Evolutionary conservation across 2,888 invertebrate genomes (phyloP).

Genomic region (Trissolcus brochymenae): DNA sequence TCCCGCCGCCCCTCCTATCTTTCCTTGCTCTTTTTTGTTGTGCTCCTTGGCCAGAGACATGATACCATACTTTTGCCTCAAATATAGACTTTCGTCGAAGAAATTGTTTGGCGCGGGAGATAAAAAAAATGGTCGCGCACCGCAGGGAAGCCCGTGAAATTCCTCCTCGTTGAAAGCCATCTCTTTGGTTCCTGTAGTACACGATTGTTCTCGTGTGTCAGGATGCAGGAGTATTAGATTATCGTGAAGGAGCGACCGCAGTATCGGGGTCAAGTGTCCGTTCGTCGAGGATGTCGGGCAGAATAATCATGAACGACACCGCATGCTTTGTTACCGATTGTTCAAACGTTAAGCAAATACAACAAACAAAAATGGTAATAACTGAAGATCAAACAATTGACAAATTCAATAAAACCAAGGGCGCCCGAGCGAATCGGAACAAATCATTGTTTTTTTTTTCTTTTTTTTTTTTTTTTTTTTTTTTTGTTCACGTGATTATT

Average conservation of each 20-base stretch:
- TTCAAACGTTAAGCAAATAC: background rate
- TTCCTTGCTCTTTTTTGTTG: no score
- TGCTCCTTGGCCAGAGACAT: background rate
- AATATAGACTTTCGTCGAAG: slow-evolving; percentile 27
- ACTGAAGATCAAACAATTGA: no score
- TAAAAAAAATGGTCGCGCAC: slow-evolving; percentile 40
- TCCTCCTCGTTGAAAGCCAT: slow-evolving; percentile 45
- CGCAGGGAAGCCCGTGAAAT: slow-evolving; percentile 58
- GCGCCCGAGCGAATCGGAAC: no score
- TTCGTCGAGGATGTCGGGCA: slow-evolving; percentile 64
- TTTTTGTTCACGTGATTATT: slow-evolving; percentile 25
- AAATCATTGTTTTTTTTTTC: background rate
- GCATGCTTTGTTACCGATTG: slow-evolving; percentile 33
- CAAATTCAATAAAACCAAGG: no score
- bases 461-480: background rate
- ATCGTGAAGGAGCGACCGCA: slow-evolving; percentile 60
- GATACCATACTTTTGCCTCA: slow-evolving; percentile 23
- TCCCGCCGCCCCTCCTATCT: no score
- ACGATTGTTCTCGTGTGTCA: slow-evolving; percentile 57
- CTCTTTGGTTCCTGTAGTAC: slow-evolving; percentile 48
- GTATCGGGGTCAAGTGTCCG: slow-evolving; percentile 68
- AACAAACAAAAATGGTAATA: background rate
- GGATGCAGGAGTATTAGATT: slow-evolving; percentile 59
- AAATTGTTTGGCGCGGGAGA: slow-evolving; percentile 37
- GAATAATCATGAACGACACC: slow-evolving; percentile 60